These are phyloP conservation scores for Eptatretus burgeri DNA, from an alignment of 2,113 vertebrate species.

Conservation along the genomic window DNA sequence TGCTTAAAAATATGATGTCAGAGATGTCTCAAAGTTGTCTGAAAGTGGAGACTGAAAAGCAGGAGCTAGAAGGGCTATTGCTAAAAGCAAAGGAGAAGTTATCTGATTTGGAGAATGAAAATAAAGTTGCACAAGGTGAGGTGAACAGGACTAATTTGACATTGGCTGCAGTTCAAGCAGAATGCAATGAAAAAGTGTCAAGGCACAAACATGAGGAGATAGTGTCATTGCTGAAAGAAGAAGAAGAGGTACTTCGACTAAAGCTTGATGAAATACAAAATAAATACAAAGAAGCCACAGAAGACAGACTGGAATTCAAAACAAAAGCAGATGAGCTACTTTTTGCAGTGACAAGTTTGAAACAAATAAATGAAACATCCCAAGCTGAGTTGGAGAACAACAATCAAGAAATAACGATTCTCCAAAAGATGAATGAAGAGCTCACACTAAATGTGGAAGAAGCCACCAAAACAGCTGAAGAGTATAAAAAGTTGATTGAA, in stretches of 20 bases:
- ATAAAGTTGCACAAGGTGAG: constrained; percentile 1
- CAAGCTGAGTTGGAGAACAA: background rate
- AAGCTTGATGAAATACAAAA: constrained; percentile 26
- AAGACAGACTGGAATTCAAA: background rate
- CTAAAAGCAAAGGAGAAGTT: constrained; percentile 19
- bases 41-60: constrained; percentile 23
- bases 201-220: constrained; percentile 26
- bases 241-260: constrained; percentile 23
- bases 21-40: constrained; percentile 23
- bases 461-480: background rate
- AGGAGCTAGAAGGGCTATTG: constrained; percentile 16
- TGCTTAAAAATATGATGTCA: constrained; percentile 19
- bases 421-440: background rate
- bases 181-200: constrained; percentile 22
- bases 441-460: background rate
- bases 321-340: background rate
- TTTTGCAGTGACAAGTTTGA: background rate
- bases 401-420: background rate
- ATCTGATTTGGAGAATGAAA: background rate
- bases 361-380: background rate
- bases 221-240: constrained; percentile 19
- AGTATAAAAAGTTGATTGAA: constrained; percentile 2
- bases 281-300: constrained; percentile 10
- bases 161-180: background rate
- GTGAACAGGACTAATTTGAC: background rate